Base-by-base conservation (phyloP, 2,113 vertebrate genomes). In the Petrocephalus microphthalmus region DNA sequence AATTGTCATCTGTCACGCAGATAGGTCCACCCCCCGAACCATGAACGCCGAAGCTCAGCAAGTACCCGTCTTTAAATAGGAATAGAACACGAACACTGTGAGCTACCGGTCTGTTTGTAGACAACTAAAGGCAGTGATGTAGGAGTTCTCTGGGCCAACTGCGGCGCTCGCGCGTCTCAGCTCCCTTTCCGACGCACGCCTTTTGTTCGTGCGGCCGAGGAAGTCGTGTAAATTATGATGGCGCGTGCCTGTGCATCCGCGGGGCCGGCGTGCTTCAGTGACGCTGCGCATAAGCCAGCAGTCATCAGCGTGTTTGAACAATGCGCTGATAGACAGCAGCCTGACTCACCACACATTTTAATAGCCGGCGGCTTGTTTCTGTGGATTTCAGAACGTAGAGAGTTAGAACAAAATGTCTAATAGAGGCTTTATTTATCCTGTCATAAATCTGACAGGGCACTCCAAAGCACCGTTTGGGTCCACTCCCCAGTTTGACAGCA, bases 351-450 rank as follows among this genome's bases (percentile, higher is more conserved):
- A 20, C n/a, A 29, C 19, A 29, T 37, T 52, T 52, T 60, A 51
- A 52, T 60, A 22, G 25, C 84, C 17, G 2, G 7, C 22, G 33
- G 57, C 57, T 45, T 64, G 42, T 71, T 71, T 51, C 7, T 52
- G 20, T 51, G 60, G 45, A 83, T 49, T 83, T 49, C 81, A 20
- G 19, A 49, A 47, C 37, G 42, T 49, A 19, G 20, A 42, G 78
- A 5, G 81, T 83, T 83, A 49, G 86, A 71, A 33, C 86, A 71
- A 45, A 71, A 52, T 87, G 86, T 71, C 86, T 87, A 87, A 87
- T 87, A 64, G 86, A 57, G 47, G 54, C 64, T 71, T 87, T 47
- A 52, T 87, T 87, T 29, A 67, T 49, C 37, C 37, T 20, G 47
- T 71, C 86, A 83, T 54, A 78, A 78, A 20, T 42, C 33, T 88